phyloP scores from a whole-genome alignment of 2,797 vertebrate species.

The Sparus aurata region DNA sequence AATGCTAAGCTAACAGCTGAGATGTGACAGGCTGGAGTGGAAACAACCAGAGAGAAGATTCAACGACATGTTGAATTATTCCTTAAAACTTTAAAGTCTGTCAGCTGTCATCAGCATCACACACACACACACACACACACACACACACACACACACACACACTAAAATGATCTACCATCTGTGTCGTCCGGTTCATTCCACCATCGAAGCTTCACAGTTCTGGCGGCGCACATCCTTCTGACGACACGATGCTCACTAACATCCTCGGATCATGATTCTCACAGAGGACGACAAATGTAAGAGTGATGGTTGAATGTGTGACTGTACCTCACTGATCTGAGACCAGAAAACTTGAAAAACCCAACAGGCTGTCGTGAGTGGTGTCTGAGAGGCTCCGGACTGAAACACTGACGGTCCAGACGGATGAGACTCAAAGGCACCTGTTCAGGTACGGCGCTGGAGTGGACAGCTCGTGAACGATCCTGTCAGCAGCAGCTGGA shows the following conservation, averaged over 20 bases:
- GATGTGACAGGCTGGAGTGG: background rate
- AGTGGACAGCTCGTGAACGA: background rate
- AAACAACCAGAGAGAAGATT: background rate
- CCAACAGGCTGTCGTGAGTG: slow-evolving; percentile 43
- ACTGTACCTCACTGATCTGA: slow-evolving; percentile 10
- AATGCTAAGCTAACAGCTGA: slow-evolving; percentile 2
- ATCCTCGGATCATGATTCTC: background rate
- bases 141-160: background rate
- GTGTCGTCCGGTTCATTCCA: background rate
- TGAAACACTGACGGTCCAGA: slow-evolving; percentile 1
- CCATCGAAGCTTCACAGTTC: slow-evolving; percentile 11
- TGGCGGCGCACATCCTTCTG: slow-evolving; percentile 19
- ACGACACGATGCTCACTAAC: slow-evolving; percentile 7
- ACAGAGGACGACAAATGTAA: slow-evolving; percentile 16
- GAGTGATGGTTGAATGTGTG: background rate
- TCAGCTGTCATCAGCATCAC: background rate
- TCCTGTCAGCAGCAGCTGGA: background rate
- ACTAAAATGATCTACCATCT: slow-evolving; percentile 1
- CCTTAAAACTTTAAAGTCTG: slow-evolving; percentile 5
- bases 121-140: slow-evolving; percentile 1
- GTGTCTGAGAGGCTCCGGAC: slow-evolving; percentile 3
- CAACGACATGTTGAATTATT: slow-evolving; percentile 21
- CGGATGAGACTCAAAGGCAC: slow-evolving; percentile 48
- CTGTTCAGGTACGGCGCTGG: slow-evolving; percentile 49
- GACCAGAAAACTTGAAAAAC: background rate